Base-by-base conservation (phyloP, 2,113 vertebrate genomes). In the Myiagra hebetior region DNA sequence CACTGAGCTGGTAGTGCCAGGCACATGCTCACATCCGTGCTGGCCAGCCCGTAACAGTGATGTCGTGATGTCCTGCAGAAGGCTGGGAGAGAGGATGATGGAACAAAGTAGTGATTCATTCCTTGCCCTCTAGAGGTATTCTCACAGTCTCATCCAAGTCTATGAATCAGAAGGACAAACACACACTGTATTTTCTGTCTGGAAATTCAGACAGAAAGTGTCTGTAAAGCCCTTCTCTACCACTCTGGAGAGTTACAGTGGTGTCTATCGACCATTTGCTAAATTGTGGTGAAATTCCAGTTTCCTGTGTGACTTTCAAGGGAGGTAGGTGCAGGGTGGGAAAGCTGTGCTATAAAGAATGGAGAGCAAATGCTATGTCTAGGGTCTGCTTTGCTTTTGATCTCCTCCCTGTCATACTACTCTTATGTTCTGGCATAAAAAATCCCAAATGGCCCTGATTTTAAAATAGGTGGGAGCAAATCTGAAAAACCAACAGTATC, bases 21-120 rank as follows among this genome's bases (percentile, higher is more conserved):
- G 35, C 64, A 35, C 0, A 1, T 1, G 2, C 30, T 49, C 18
- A 20, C 49, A 21, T 33, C 2, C 0, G 1, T 44, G n/a, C 30
- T 5, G 4, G 53, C n/a, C 42, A 80, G 49, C 50, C 52, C 35
- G 35, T 16, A 23, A 35, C 4, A 5, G 17, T 0, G 5, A 33
- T 2, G 2, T 42, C 1, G 0, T 3, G 52, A 22, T 91, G 65
- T 84, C 41, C 74, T 89, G 77, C 95, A 95, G 87, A 46, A 91
- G 83, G 41, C 39, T 60, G 41, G n/a, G 41, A 72, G 27, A 41
- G 23, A 53, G 42, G 41, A 28, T 11, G 39, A 20, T 0, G 6
- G 42, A 89, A 89, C 65, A 85, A 85, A 56, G 53, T 10, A 30
- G 18, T 28, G 52, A 41, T 94, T 95, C 49, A 79, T 91, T 59